These are phyloP conservation scores for Aldrovandia affinis DNA, from an alignment of 2,797 vertebrate genomes.

Conservation along the genomic window DNA sequence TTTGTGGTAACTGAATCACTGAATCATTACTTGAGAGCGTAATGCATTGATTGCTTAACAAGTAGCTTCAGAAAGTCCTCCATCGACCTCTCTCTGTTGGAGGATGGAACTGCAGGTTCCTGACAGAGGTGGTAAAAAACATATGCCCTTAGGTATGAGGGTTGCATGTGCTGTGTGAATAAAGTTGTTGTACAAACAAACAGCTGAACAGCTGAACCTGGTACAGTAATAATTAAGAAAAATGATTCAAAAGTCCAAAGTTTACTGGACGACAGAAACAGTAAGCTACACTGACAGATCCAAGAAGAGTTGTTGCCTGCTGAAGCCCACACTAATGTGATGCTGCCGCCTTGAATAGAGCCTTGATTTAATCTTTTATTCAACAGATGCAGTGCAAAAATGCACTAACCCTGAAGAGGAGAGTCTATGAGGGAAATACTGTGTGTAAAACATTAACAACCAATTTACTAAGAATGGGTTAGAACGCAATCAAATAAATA, in stretches of 20 bases:
- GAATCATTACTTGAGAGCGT: too few relatives aligned
- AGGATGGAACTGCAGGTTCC: too few relatives aligned
- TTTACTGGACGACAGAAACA: not conserved
- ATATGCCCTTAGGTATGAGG: too few relatives aligned
- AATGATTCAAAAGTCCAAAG: not conserved
- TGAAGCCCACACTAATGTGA: not conserved
- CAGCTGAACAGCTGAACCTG: not conserved
- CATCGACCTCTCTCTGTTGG: too few relatives aligned
- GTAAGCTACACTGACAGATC: not conserved
- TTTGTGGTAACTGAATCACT: too few relatives aligned
- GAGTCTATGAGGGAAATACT: not conserved
- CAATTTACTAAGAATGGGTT: not conserved
- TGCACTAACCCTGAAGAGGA: not conserved
- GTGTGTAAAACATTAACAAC: too few relatives aligned
- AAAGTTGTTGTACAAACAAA: too few relatives aligned
- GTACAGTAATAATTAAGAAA: not conserved
- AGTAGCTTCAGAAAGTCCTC: too few relatives aligned
- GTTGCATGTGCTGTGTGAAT: too few relatives aligned
- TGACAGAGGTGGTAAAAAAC: too few relatives aligned
- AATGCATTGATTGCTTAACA: too few relatives aligned
- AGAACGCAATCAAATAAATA: too few relatives aligned
- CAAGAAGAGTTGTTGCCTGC: not conserved
- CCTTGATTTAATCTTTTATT: not conserved
- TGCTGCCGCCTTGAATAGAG: not conserved
- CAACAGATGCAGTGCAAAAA: not conserved